These are phyloP conservation scores for Polypterus bichir DNA, from an alignment of 2,113 vertebrate species.

Conservation along the genomic window DNA sequence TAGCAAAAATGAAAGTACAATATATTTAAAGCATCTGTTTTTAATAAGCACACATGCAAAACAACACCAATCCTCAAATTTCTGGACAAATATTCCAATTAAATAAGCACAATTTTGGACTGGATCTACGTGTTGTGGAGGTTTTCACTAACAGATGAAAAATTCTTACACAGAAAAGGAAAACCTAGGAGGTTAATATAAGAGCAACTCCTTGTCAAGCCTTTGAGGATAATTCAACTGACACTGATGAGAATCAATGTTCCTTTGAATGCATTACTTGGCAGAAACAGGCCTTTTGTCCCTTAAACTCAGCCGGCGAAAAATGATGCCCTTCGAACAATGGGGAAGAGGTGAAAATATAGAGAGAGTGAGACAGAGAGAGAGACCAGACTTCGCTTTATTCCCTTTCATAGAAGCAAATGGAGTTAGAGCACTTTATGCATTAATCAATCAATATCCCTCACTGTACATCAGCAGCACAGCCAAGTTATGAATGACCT, in stretches of 20 bases:
- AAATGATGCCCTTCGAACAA: conserved; percentile 87
- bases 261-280: conserved; percentile 91
- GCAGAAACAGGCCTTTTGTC: conserved; percentile 90
- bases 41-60: no score
- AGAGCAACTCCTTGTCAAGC: conserved; percentile 80
- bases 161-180: conserved; percentile 37
- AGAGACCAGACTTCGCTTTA: conserved; percentile 62
- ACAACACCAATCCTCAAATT: no score
- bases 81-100: no score
- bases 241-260: conserved; percentile 93
- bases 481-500: conserved; percentile 99
- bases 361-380: conserved; percentile 43
- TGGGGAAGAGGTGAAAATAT: conserved; percentile 92
- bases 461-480: conserved; percentile 89
- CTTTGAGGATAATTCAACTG: conserved; percentile 86
- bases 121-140: conserved; percentile 15
- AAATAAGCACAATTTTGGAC: neutral
- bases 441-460: conserved; percentile 99
- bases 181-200: conserved; percentile 67
- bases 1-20: no score
- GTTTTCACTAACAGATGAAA: conserved; percentile 8
- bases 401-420: conserved; percentile 94
- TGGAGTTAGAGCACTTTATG: conserved; percentile 99
- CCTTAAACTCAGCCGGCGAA: conserved; percentile 78
- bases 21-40: no score